Evolutionary conservation across 2,797 vertebrate genomes (phyloP), one percentile per base, ranked within the genome.

Genomic region (Hafferia zeledoni): DNA sequence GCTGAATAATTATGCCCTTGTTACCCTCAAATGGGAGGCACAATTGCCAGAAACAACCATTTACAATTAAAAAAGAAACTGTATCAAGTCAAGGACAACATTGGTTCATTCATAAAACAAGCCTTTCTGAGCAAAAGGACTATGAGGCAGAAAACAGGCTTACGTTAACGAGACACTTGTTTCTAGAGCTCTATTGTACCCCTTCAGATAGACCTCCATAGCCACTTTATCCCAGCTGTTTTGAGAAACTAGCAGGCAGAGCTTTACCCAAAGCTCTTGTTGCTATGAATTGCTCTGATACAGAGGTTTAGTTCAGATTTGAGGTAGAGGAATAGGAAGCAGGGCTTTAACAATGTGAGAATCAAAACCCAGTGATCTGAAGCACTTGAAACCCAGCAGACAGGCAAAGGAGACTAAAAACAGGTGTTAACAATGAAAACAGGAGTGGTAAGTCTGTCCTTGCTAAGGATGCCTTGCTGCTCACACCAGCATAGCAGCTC

Each of bases 1-100:
- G 76, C 61, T 75, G 94, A 94, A 92, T 94, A 93, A 95, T 96
- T 94, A 93, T 55, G 83, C 35, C 71, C 87, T 95, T 94, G 91
- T 92, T 90, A 92, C 25, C 59, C 89, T 80, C 69, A 72, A 67
- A 64, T 49, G 60, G 92, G 53, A 83, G 46, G 60, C 83, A 55
- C 89, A 83, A 68, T 83, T 89, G 91, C 72, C 89, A 95, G 85
- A 92, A 90, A 87, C 83, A 93, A 93, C 72, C 30, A 0, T 71
- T 87, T 61, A 74, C 63, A 81, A 65, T 92, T 85, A 12, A 35
- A 89, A 94, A 86, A 2, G 41, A 13, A 71, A n/a, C 23, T 35
- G 17, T 49, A 89, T 74, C 53, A 43, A 91, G 69, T 93, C 87
- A 94, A 88, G 91, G 61, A 87, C 83, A 94, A 72, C 79, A 74